Evolutionary conservation across 2,797 vertebrate species (phyloP).

Genomic region (Cryptoprocta ferox): DNA sequence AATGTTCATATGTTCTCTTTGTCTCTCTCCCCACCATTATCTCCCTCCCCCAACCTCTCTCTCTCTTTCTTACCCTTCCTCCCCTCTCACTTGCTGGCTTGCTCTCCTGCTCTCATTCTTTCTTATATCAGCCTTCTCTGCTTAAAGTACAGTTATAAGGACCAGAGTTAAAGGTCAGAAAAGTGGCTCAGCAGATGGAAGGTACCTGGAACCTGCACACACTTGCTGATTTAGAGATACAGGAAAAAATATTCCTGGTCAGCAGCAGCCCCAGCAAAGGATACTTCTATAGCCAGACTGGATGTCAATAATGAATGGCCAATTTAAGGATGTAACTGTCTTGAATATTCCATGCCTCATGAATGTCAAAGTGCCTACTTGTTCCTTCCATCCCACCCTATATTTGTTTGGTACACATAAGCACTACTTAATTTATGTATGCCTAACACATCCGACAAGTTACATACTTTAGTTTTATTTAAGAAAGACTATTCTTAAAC

Average conservation of each 20-base stretch:
- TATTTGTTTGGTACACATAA: neutral
- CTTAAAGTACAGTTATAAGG: neutral
- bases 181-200: neutral
- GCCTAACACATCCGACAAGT: neutral
- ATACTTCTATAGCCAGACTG: neutral
- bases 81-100: neutral
- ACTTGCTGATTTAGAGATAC: neutral
- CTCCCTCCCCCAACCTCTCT: neutral
- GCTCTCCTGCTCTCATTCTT: neutral
- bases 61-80: neutral
- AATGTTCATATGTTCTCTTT: neutral
- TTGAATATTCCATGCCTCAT: neutral
- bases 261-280: neutral
- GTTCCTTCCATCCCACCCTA: neutral
- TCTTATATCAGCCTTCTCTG: neutral
- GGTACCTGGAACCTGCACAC: neutral
- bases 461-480: neutral
- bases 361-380: neutral
- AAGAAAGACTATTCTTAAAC: neutral
- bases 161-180: neutral
- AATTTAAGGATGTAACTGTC: neutral
- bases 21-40: neutral
- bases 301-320: neutral
- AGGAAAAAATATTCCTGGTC: neutral
- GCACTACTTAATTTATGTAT: neutral